Conservation (phyloP, 1,140 invertebrate species). For the Calliphora vicina region DNA sequence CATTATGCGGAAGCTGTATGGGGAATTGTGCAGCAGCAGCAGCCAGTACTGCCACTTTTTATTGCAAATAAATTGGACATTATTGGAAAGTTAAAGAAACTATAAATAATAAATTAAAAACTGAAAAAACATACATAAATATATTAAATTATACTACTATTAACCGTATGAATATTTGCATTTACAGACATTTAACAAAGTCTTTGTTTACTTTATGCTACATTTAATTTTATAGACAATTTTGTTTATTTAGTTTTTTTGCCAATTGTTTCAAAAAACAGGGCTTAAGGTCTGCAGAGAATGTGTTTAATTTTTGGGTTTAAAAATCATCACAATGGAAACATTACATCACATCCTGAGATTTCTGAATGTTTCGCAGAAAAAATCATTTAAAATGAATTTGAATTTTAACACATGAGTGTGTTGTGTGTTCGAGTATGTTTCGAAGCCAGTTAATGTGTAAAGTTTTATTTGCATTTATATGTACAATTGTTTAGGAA, state of each 20-base stretch:
- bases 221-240: background rate
- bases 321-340: background rate
- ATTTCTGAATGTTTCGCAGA: background rate
- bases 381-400: background rate
- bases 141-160: no score
- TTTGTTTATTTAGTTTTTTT: background rate
- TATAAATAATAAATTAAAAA: background rate
- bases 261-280: background rate
- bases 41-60: background rate
- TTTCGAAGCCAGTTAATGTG: background rate
- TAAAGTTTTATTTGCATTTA: background rate
- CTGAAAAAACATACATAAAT: background rate
- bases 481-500: background rate
- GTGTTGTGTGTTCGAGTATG: no score
- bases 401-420: background rate
- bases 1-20: constrained; percentile 3
- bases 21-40: background rate
- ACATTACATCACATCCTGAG: background rate
- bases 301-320: no score
- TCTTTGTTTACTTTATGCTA: background rate
- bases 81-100: constrained; percentile 7
- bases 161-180: background rate
- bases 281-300: background rate
- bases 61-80: constrained; percentile 13
- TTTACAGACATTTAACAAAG: background rate